These are phyloP conservation scores for Helicoverpa assulta DNA, from an alignment of 2,888 invertebrate genomes.

Conservation along the genomic window DNA sequence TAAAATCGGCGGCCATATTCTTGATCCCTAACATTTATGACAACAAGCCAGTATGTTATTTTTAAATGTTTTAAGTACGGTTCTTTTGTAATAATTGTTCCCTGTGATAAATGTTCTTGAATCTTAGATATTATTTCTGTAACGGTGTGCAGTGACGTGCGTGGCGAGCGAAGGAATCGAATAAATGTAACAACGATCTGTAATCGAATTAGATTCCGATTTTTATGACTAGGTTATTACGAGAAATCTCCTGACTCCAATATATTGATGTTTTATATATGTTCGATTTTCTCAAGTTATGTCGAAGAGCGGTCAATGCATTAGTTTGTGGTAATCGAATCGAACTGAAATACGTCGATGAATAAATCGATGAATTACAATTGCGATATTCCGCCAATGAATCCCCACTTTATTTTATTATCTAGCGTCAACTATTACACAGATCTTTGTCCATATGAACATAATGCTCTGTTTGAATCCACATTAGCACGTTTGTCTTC, in stretches of 20 bases:
- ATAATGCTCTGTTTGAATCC: not conserved
- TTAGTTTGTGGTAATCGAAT: too few species aligned
- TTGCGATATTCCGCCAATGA: too few species aligned
- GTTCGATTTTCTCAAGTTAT: too few species aligned
- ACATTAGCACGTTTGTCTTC: constrained; percentile 10
- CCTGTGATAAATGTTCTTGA: constrained; percentile 41
- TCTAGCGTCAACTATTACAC: too few species aligned
- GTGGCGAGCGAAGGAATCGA: constrained; percentile 15
- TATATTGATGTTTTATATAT: too few species aligned
- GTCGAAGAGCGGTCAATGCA: too few species aligned
- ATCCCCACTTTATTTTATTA: too few species aligned
- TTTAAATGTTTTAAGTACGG: constrained; percentile 1
- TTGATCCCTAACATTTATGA: constrained; percentile 2
- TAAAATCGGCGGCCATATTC: constrained; percentile 4
- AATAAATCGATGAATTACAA: too few species aligned
- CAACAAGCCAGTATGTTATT: constrained; percentile 11
- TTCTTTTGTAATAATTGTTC: constrained; percentile 19
- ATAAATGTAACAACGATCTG: constrained; percentile 33
- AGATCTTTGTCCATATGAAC: not conserved
- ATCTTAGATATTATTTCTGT: constrained; percentile 29
- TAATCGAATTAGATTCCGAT: constrained; percentile 44
- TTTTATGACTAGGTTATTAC: too few species aligned
- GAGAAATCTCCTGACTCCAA: too few species aligned
- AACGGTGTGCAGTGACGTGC: not conserved
- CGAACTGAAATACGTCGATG: too few species aligned